A percentile compares a stretch with the other conserved stretches of the same genome.
Conservation (phyloP, 1,140 invertebrate genomes). For the Argopecten irradians region DNA sequence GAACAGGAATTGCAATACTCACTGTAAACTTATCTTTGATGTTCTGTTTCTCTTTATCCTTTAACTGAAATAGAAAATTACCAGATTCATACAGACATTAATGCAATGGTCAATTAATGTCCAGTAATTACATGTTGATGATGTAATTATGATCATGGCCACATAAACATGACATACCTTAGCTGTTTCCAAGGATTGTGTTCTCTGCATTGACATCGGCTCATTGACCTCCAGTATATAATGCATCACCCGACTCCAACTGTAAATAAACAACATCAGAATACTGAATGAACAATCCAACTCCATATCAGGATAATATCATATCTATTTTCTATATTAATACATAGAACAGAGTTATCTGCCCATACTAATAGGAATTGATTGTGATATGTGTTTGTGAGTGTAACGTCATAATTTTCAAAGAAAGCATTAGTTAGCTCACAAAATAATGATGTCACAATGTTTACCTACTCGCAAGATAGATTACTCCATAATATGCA, state of each 20-base stretch:
- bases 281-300: no score
- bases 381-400: no score
- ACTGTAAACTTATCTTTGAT: slow-evolving; percentile 97
- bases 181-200: slow-evolving; percentile 60
- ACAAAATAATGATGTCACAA: no score
- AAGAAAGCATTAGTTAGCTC: no score
- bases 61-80: slow-evolving; percentile 79
- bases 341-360: no score
- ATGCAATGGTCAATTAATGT: neutral
- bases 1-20: slow-evolving; percentile 68
- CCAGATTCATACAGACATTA: neutral
- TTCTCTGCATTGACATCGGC: slow-evolving; percentile 75
- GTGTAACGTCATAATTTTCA: no score
- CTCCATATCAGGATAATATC: no score
- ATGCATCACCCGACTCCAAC: slow-evolving; percentile 89
- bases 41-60: slow-evolving; percentile 91
- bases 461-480: no score
- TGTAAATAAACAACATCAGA: slow-evolving; percentile 77
- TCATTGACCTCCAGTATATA: slow-evolving; percentile 81
- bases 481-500: no score
- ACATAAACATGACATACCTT: slow-evolving; percentile 63
- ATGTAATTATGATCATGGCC: neutral
- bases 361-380: no score
- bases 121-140: neutral
- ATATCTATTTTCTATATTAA: no score